These are phyloP conservation scores for Xiphydria camelus DNA, from an alignment of 2,888 invertebrate species.

Conservation along the genomic window DNA sequence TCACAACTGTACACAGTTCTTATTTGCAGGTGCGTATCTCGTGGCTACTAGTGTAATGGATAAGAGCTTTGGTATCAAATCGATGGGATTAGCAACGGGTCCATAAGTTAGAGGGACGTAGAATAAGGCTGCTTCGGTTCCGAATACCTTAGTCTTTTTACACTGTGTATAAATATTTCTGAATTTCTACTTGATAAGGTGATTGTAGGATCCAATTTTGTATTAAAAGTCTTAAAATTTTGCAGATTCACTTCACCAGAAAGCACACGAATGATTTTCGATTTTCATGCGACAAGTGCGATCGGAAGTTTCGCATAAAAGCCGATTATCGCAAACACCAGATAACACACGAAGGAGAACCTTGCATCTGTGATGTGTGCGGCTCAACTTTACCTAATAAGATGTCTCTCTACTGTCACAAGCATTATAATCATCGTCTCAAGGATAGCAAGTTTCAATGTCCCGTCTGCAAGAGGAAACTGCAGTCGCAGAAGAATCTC, in stretches of 20 bases:
- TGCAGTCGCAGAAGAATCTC: neutral
- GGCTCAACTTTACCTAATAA: conserved; percentile 14
- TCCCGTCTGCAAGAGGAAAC: neutral
- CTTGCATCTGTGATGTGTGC: conserved; percentile 20
- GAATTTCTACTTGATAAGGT: no score
- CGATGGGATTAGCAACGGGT: no score
- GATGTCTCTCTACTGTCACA: conserved; percentile 20
- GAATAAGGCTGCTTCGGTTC: no score
- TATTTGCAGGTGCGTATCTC: conserved; percentile 8
- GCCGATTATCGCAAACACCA: conserved; percentile 18
- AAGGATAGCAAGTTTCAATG: conserved; percentile 15
- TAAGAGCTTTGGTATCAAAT: no score
- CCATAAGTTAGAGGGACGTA: no score
- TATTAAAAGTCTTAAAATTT: no score
- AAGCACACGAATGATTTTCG: no score
- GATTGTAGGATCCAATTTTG: no score
- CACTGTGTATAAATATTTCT: no score
- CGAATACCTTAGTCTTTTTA: no score
- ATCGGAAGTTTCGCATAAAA: conserved; percentile 14
- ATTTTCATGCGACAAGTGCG: conserved; percentile 18
- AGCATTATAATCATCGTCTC: conserved; percentile 16
- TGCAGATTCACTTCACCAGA: conserved; percentile 7
- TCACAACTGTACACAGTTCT: conserved; percentile 4
- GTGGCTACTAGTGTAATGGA: no score
- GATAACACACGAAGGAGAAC: neutral